Evolutionary conservation across 1,140 invertebrate species (phyloP).

Genomic region (Scaptomyza pallida): DNA sequence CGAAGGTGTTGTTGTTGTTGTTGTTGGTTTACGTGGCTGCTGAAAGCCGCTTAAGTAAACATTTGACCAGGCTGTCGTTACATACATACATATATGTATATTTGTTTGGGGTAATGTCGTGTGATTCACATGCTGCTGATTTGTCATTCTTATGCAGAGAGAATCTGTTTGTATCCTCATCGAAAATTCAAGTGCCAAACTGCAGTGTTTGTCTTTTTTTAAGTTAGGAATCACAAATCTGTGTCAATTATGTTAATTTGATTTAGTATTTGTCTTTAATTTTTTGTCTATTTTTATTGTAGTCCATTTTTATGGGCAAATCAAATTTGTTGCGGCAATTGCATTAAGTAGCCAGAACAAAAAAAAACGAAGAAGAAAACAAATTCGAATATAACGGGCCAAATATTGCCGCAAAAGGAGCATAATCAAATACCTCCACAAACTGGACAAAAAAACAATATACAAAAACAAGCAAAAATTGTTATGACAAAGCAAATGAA

Average conservation of each 20-base stretch:
- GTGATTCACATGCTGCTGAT: slow-evolving; percentile 33
- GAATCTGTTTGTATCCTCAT: not conserved
- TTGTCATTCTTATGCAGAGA: slow-evolving; percentile 23
- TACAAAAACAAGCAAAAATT: slow-evolving; percentile 66
- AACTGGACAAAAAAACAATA: slow-evolving; percentile 29
- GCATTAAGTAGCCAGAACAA: slow-evolving; percentile 64
- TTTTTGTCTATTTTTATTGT: slow-evolving; percentile 26
- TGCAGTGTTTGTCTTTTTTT: not conserved
- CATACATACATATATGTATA: too few relatives aligned
- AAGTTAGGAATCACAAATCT: slow-evolving; percentile 63
- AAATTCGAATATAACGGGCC: slow-evolving; percentile 54
- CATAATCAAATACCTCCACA: slow-evolving; percentile 15
- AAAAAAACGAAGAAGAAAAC: too few relatives aligned
- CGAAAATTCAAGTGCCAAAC: slow-evolving; percentile 16
- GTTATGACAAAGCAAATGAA: slow-evolving; percentile 81
- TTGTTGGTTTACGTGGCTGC: slow-evolving; percentile 2
- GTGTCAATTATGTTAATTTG: slow-evolving; percentile 77
- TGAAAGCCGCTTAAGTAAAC: slow-evolving; percentile 38
- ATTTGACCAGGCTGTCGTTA: not conserved
- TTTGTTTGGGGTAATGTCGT: slow-evolving; percentile 4
- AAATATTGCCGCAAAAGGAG: slow-evolving; percentile 29
- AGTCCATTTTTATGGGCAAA: slow-evolving; percentile 62
- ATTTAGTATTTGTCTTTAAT: slow-evolving; percentile 54
- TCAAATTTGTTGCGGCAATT: slow-evolving; percentile 78
- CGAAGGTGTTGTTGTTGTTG: slow-evolving; percentile 27